A percentile compares a stretch with the other conserved stretches of the same genome.
Conservation (phyloP, 2,113 vertebrate genomes). For the Apteryx mantelli region DNA sequence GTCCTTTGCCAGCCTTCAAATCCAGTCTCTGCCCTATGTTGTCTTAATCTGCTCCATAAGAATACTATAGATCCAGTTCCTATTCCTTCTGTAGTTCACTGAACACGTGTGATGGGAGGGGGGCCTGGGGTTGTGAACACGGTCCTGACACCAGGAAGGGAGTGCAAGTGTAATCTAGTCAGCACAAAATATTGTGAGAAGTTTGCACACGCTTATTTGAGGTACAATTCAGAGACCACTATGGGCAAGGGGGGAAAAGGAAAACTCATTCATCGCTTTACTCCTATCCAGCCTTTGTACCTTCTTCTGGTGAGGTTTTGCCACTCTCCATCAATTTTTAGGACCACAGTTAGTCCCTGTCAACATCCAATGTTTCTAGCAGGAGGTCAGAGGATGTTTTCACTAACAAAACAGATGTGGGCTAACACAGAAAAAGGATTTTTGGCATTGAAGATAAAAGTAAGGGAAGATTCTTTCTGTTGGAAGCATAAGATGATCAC, state of each 20-base stretch:
- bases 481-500: neutral
- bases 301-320: neutral
- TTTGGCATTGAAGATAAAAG: neutral
- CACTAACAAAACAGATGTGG: neutral
- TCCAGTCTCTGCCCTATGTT: neutral
- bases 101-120: no score
- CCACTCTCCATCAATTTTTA: neutral
- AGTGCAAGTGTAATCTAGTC: neutral
- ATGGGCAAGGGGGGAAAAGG: no score
- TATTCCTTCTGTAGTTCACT: neutral
- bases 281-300: neutral
- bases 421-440: no score
- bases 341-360: neutral
- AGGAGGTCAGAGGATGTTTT: neutral
- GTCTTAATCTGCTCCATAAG: neutral
- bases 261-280: neutral
- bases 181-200: neutral
- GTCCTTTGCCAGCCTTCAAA: neutral
- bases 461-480: neutral
- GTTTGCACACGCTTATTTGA: neutral
- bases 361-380: no score
- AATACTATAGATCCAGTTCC: neutral
- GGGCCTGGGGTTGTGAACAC: no score
- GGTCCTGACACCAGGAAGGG: neutral
- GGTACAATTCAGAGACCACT: neutral